These are phyloP conservation scores for Hirudinaria manillensis DNA, from an alignment of 2,888 invertebrate species.

Conservation along the genomic window DNA sequence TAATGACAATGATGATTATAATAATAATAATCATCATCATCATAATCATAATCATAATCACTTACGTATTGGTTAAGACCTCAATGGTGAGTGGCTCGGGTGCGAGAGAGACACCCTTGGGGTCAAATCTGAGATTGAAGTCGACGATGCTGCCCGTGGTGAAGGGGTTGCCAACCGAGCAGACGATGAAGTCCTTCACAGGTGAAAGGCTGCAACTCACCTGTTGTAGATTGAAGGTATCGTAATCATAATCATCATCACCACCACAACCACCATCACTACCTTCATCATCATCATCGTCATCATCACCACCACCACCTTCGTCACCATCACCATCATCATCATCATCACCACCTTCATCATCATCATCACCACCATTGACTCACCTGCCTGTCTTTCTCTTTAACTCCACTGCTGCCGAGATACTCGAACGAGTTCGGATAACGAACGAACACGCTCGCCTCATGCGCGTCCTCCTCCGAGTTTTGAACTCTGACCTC, in stretches of 20 bases:
- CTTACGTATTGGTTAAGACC: constrained; percentile 77
- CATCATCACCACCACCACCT: background rate
- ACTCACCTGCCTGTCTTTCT: background rate
- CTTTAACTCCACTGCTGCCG: constrained; percentile 17
- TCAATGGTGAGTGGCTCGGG: constrained; percentile 58
- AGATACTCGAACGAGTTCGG: constrained; percentile 34
- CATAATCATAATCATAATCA: constrained; percentile 48
- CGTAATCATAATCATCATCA: background rate
- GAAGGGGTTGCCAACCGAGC: constrained; percentile 37
- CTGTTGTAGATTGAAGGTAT: too few species aligned
- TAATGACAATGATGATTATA: too few species aligned
- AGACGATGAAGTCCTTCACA: constrained; percentile 19
- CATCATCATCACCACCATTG: background rate
- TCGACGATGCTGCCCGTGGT: background rate
- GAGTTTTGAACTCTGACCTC: constrained; percentile 70
- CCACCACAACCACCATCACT: background rate
- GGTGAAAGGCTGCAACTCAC: background rate
- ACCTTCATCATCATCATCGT: background rate
- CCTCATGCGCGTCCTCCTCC: constrained; percentile 62
- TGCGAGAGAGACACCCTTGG: constrained; percentile 28
- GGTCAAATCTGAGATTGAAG: constrained; percentile 37
- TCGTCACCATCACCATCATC: background rate
- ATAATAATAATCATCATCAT: too few species aligned
- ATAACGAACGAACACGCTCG: constrained; percentile 34
- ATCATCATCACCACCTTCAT: background rate